Evolutionary conservation across 1,140 invertebrate genomes (phyloP).

Genomic region (Caenorhabditis inopinata): DNA sequence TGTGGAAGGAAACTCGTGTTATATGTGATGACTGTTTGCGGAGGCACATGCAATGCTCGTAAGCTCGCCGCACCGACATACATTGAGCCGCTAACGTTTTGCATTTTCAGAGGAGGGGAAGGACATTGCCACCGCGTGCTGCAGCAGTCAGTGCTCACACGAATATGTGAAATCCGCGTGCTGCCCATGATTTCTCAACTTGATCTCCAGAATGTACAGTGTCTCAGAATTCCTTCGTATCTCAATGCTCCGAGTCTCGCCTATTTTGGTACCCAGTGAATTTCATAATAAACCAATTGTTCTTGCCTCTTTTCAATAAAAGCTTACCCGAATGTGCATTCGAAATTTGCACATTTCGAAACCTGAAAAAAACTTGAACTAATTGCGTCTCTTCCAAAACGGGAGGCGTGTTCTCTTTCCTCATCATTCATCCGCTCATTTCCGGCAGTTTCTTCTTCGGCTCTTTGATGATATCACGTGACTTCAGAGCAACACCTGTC

Average conservation of each 20-base stretch:
- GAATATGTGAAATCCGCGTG: not conserved
- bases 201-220: not conserved
- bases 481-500: constrained; percentile 28
- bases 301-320: too few relatives aligned
- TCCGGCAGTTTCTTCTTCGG: not conserved
- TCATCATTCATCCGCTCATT: not conserved
- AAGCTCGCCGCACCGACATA: not conserved
- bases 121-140: not conserved
- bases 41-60: not conserved
- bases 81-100: not conserved
- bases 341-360: not conserved
- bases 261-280: not conserved
- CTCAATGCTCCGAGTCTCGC: not conserved
- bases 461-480: constrained; percentile 22
- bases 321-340: not conserved
- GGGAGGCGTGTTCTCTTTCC: constrained; percentile 3
- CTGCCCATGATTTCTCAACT: not conserved
- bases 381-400: not conserved
- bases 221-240: not conserved
- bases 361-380: not conserved
- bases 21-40: not conserved
- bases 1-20: not conserved
- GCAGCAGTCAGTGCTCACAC: not conserved
- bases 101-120: not conserved
- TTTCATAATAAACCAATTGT: too few relatives aligned